A percentile compares a stretch with the other conserved stretches of the same genome.
These are phyloP conservation scores for Aquatica leii DNA, from an alignment of 2,888 invertebrate genomes.

Conservation along the genomic window DNA sequence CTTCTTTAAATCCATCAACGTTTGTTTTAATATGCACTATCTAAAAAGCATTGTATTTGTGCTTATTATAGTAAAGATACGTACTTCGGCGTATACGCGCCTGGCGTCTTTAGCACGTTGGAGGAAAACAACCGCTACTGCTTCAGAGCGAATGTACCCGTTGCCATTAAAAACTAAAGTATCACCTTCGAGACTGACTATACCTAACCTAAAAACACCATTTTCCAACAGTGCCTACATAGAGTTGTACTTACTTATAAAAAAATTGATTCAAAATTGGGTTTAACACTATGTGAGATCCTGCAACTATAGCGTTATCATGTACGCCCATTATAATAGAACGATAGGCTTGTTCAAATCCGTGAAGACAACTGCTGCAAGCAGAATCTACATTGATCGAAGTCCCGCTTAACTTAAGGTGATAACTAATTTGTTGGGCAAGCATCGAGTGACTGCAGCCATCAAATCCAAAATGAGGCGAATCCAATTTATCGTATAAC, in stretches of 20 bases:
- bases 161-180: conserved; percentile 63
- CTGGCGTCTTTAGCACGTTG: conserved; percentile 69
- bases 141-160: conserved; percentile 87
- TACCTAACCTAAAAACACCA: too few relatives aligned
- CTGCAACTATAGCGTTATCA: conserved; percentile 90
- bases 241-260: too few relatives aligned
- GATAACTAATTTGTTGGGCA: conserved; percentile 91
- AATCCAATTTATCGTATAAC: conserved; percentile 61
- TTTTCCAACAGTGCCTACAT: too few relatives aligned
- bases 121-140: conserved; percentile 73
- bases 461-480: conserved; percentile 60
- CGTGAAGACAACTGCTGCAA: conserved; percentile 92
- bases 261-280: conserved; percentile 60
- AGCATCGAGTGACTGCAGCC: conserved; percentile 86
- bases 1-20: conserved; percentile 34
- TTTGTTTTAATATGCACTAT: conserved; percentile 37
- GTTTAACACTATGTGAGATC: conserved; percentile 84
- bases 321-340: conserved; percentile 82
- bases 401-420: conserved; percentile 87
- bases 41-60: conserved; percentile 22
- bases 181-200: too few relatives aligned
- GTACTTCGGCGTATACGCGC: conserved; percentile 61
- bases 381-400: conserved; percentile 91
- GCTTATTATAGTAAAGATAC: not conserved
- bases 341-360: conserved; percentile 83